phyloP scores from a whole-genome alignment of 2,113 vertebrate species.

The Sula dactylatra region DNA sequence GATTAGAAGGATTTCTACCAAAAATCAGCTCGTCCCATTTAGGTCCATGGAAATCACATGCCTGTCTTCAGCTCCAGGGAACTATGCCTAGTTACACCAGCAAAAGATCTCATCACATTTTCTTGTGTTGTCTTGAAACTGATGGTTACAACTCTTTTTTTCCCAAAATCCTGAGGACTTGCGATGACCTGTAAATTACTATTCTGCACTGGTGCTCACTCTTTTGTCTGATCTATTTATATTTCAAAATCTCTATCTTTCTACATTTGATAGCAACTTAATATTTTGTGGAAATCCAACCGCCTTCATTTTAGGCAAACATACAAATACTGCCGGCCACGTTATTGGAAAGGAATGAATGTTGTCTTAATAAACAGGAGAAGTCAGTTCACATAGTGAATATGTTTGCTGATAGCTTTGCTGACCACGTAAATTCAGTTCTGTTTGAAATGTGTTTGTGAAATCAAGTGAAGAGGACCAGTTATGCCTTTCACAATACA shows the following conservation, averaged over 20 bases:
- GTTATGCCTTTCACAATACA: background rate
- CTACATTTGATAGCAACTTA: background rate
- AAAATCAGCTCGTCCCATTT: background rate
- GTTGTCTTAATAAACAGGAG: background rate
- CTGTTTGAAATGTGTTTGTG: constrained; percentile 6
- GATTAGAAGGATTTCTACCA: background rate
- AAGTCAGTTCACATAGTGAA: background rate
- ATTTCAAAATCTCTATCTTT: background rate
- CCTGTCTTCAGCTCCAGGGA: background rate
- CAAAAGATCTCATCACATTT: background rate
- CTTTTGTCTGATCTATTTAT: background rate
- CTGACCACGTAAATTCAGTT: background rate
- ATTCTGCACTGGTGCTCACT: background rate
- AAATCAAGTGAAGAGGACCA: background rate
- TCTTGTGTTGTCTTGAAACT: background rate
- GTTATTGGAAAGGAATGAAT: background rate
- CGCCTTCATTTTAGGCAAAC: background rate
- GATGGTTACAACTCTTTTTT: background rate
- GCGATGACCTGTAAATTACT: background rate
- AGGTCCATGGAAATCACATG: fast-evolving
- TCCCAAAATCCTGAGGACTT: background rate
- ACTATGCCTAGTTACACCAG: background rate
- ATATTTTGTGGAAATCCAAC: background rate
- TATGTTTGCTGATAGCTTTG: background rate
- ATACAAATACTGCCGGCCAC: background rate